Evolutionary conservation across 37 sponge, comb jelly and placozoan species (phyloP), one percentile per base, ranked within the genome.

Genomic region (Ephydatia muelleri): DNA sequence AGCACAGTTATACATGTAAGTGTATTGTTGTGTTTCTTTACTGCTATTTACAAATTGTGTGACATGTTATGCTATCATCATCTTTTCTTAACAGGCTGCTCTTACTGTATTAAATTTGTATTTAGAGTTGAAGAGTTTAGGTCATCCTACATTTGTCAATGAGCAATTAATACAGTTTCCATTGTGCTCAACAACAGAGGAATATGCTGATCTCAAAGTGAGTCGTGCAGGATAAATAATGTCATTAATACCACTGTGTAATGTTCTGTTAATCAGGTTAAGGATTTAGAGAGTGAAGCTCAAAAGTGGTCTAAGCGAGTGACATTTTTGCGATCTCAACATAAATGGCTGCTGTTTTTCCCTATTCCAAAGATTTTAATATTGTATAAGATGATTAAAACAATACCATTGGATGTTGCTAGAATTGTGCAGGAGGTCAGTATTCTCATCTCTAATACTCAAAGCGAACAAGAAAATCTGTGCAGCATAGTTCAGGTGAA

Each of bases 341-440:
- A 86, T 64, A 64, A 67, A 28, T 76, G 88, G 84, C 81, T 95
- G 28, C 87, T 95, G 71, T 89, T 92, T 72, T 89, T 92, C 49
- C 78, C 73, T 37, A 75, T 95, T 14, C 93, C 86, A 3, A 93
- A 93, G 76, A 49, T 89, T 26, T 68, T 85, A 14, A 28, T 28
- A 25, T 81, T 93, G 34, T 87, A 76, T 67, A 22, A 22, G 11
- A 40, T 83, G 48, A 28, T 93, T n/a, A 22, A 73, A 29, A 69
- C 38, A 0, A 70, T 19, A 30, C 37, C 74, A 5, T 22, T n/a
- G 2, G 22, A 34, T 12, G 8, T 29, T 32, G 38, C 49, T 35
- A 67, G 73, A 30, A 77, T 88, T 43, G 68, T 92, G 5, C 49
- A 65, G 30, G 89, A 88, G 43, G 32, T 85, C 38, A 88, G 75